Evolutionary conservation across 2,888 invertebrate species (phyloP), one percentile per base, ranked within the genome.

Genomic region (Tenthredo amoena): DNA sequence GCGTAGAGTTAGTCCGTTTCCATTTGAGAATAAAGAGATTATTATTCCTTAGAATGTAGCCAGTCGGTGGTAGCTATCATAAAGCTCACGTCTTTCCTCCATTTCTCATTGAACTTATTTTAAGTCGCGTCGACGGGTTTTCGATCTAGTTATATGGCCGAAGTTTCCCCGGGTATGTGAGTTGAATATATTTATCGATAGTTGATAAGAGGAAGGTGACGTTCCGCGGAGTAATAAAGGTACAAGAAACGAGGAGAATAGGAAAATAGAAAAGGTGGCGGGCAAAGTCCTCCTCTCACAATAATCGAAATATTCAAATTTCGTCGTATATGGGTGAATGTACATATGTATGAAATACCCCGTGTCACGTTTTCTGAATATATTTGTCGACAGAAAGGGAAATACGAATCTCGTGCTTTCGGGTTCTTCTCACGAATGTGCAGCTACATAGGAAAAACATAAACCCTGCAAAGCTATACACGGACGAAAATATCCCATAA

Each of bases 221-320:
- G 31, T 6, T 21, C 7, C 18, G 7, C 18, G 21, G 31, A 50
- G 34, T 77, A n/a, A 31, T 47, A 77, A 15, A 50, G 34, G 37
- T 21, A 55, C 1, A 77, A 34, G 50, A 31, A 77, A 55, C 15
- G n/a, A 31, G 47, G 0, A 18, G 77, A 50, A 77, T 50, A 31
- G 31, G 26, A 50, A 47, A 77, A 50, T 34, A 18, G 77, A 55
- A 43, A 77, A 50, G n/a, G 34, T 55, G 18, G 4, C 7, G 10
- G 34, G 55, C 9, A 55, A 55, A 31, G 31, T 10, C 31, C 21
- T 50, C 34, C 2, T 21, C 21, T 55, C 34, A 34, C 77, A 55
- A 77, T 77, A 77, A 31, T 50, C 50, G 50, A 77, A 77, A 77
- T 77, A 77, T 77, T 55, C 77, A 50, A 50, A 47, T 50, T 77